These are phyloP conservation scores for Tapirus terrestris DNA, from an alignment of 2,113 vertebrate genomes.

Conservation along the genomic window DNA sequence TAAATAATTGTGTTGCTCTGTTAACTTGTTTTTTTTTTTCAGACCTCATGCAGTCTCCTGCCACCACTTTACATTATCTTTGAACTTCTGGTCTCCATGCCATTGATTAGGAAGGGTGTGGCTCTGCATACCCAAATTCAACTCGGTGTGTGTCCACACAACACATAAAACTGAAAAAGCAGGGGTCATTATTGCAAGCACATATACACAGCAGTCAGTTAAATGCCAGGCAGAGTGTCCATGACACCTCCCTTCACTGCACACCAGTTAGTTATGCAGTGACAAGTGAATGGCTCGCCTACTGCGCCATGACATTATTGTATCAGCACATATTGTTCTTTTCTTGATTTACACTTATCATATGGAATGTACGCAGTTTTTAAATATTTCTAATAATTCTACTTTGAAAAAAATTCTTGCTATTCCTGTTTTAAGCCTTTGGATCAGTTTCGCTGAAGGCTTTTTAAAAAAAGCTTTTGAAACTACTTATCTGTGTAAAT, in stretches of 20 bases:
- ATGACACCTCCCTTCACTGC: not conserved
- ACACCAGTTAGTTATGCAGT: not conserved
- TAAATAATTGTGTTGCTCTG: slow-evolving; percentile 9
- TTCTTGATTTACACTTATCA: not conserved
- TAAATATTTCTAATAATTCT: slow-evolving; percentile 6
- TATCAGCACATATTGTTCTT: not conserved
- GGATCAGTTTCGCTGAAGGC: not conserved
- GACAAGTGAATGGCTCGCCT: not conserved
- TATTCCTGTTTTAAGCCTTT: not conserved
- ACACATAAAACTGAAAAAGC: not conserved
- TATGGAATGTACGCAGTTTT: not conserved
- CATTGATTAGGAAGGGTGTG: not conserved
- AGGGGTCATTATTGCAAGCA: not conserved
- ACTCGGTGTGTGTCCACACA: not conserved
- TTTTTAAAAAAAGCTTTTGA: not conserved
- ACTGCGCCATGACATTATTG: not conserved
- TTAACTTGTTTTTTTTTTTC: not conserved
- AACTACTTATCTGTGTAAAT: not conserved
- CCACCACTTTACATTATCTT: not conserved
- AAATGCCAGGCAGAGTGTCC: not conserved
- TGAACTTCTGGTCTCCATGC: not conserved
- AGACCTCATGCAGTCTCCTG: not conserved
- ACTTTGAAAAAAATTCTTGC: not conserved
- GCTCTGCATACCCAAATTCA: not conserved
- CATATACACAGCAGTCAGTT: not conserved